Base-by-base conservation (phyloP, 2,797 vertebrate genomes). In the Hoplostethus atlanticus region DNA sequence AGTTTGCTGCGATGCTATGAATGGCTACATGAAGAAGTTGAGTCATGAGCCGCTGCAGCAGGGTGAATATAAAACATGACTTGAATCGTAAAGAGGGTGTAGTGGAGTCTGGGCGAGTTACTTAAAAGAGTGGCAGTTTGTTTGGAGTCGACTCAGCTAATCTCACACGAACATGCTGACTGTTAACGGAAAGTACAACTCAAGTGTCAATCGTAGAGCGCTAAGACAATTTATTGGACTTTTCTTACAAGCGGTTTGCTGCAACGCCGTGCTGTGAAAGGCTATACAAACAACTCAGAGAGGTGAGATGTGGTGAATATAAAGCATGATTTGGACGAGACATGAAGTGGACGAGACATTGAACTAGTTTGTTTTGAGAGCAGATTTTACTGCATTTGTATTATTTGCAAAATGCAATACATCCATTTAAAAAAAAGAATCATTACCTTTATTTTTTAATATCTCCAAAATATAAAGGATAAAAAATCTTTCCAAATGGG, bases 81-180 rank as follows among this genome's bases (percentile, higher is more conserved):
- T 11, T 16, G 0, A 67, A 57, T 5, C 7, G 38, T 13, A 12
- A 25, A 50, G 61, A 38, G 30, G 54, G 10, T 4, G 36, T 30
- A 25, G 36, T 11, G 4, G 58, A 56, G 53, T 67, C 60, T 7
- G 48, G 52, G 50, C 7, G 56, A 65, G 31, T 52, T 6, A 64
- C 38, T 55, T 12, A 63, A 17, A 59, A 47, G 50, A 12, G 12
- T 1, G 46, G 7, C 15, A 1, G 17, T 15, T 67, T 65, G 67
- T 71, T 69, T 53, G 57, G 46, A 52, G 42, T 44, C 38, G 64
- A 44, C 73, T 65, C 69, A 62, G 73, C 73, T 64, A 34, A 72
- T 65, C 73, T 28, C 0, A 1, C n/a, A 17, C 15, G n/a, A 51
- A 28, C 50, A 48, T 55, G 9, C 48, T 16, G 57, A 68, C 57